Conservation (phyloP, 2,888 invertebrate genomes). For the Ormyrus rosae region DNA sequence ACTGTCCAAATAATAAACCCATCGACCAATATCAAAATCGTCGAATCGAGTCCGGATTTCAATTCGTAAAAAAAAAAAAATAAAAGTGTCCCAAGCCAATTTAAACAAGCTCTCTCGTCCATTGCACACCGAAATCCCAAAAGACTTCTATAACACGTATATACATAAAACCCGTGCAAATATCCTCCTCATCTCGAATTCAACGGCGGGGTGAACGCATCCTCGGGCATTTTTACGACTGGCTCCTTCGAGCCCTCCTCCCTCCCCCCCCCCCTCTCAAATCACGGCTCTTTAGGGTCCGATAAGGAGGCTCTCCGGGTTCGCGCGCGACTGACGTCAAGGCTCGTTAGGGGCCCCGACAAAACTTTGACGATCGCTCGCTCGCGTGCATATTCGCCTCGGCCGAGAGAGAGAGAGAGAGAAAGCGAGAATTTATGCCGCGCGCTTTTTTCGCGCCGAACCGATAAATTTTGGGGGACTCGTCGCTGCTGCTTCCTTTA, state of each 20-base stretch:
- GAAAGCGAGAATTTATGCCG: conserved; percentile 44
- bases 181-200: too few species aligned
- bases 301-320: not conserved
- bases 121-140: too few species aligned
- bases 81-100: not conserved
- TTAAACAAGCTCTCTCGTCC: too few species aligned
- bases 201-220: not conserved
- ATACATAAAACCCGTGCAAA: too few species aligned
- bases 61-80: not conserved
- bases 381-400: not conserved
- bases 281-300: too few species aligned
- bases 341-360: conserved; percentile 47
- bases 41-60: too few species aligned
- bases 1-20: too few species aligned
- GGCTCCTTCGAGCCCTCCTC: not conserved
- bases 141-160: too few species aligned
- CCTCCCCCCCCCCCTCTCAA: not conserved
- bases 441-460: conserved; percentile 25
- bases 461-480: conserved; percentile 52
- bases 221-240: conserved; percentile 5
- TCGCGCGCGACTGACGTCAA: conserved; percentile 29
- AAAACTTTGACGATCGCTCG: conserved; percentile 29
- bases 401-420: not conserved
- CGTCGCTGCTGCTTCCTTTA: conserved; percentile 13
- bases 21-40: too few species aligned